phyloP scores from a whole-genome alignment of 2,797 vertebrate species.

The Todus mexicanus region DNA sequence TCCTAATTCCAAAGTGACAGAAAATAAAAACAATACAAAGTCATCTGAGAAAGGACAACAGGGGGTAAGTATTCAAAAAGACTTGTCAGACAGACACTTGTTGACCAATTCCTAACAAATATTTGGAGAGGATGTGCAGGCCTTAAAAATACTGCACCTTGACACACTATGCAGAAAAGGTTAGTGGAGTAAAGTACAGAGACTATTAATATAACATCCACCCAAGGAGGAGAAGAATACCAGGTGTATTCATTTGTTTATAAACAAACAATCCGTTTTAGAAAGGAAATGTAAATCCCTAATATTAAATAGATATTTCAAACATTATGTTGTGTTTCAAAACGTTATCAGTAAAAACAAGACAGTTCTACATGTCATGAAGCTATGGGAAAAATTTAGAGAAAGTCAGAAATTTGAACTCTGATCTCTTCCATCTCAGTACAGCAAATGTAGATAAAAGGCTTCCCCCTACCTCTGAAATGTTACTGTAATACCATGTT shows the following conservation, averaged over 20 bases:
- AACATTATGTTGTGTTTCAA: background rate
- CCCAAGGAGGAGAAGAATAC: background rate
- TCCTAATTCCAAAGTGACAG: background rate
- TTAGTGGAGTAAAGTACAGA: background rate
- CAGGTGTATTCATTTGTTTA: background rate
- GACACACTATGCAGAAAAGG: fast-evolving
- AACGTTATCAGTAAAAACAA: background rate
- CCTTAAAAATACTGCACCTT: background rate
- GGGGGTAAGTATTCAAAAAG: background rate
- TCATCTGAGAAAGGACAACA: background rate
- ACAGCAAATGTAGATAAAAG: background rate
- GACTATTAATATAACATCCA: background rate
- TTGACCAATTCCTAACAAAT: background rate
- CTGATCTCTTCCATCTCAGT: background rate
- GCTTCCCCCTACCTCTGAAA: background rate
- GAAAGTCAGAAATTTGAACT: background rate
- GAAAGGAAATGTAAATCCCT: background rate
- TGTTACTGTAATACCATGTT: background rate
- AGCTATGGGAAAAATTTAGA: background rate
- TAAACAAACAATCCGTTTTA: background rate
- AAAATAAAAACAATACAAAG: background rate
- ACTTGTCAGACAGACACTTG: background rate
- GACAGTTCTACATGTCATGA: background rate
- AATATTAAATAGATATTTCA: background rate
- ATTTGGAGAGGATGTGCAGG: background rate